Conservation (phyloP, 1,140 invertebrate species). For the Calliopsis andreniformis region DNA sequence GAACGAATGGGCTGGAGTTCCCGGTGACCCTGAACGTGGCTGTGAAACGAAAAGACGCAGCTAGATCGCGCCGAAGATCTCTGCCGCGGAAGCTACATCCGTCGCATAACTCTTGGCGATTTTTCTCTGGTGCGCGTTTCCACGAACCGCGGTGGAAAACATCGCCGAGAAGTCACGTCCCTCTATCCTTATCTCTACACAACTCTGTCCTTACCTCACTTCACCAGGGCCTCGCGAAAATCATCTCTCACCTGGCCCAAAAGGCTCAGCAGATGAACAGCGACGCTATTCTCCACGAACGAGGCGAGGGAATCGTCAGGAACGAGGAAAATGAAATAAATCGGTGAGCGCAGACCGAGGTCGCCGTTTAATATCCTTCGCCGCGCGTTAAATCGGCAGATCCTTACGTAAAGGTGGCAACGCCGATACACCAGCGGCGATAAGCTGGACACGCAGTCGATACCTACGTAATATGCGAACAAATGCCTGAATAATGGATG, state of each 20-base stretch:
- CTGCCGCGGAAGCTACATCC: slow-evolving; percentile 53
- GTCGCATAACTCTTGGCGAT: slow-evolving; percentile 50
- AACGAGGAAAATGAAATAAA: too few relatives aligned
- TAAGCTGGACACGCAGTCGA: slow-evolving; percentile 63
- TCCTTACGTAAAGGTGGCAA: slow-evolving; percentile 75
- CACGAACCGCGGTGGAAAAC: neutral
- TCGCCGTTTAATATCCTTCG: slow-evolving; percentile 10
- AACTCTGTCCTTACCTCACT: too few relatives aligned
- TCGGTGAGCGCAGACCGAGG: too few relatives aligned
- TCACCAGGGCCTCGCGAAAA: too few relatives aligned
- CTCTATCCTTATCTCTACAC: too few relatives aligned
- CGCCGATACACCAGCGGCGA: slow-evolving; percentile 63
- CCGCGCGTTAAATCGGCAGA: neutral
- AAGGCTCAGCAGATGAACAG: too few relatives aligned
- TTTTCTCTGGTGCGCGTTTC: neutral
- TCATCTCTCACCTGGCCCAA: too few relatives aligned
- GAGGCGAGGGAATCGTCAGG: too few relatives aligned
- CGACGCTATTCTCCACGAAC: too few relatives aligned
- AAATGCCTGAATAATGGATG: slow-evolving; percentile 76
- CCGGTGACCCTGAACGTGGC: slow-evolving; percentile 14
- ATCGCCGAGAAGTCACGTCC: too few relatives aligned
- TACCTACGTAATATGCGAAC: slow-evolving; percentile 69
- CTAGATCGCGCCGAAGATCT: slow-evolving; percentile 62
- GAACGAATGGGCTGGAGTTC: slow-evolving; percentile 20
- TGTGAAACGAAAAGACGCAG: slow-evolving; percentile 37